A percentile compares a stretch with the other conserved stretches of the same genome.
Evolutionary conservation across 23 tunicate species (phyloP).

Genomic region (Trididemnum miniatum): DNA sequence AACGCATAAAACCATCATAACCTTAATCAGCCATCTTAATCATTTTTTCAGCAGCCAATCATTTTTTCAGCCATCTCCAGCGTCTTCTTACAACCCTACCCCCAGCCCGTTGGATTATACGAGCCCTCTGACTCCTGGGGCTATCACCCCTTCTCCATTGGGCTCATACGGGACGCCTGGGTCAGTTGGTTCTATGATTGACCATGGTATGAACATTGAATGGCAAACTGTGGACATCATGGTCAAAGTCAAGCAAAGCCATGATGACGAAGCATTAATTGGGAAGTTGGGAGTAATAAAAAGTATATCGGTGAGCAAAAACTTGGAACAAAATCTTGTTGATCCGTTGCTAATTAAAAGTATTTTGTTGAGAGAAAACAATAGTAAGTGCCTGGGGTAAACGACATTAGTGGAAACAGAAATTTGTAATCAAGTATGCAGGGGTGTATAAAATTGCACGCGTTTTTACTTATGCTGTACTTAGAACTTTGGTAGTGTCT

Average conservation of each 20-base stretch:
- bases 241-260: constrained; percentile 72
- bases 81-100: constrained; percentile 73
- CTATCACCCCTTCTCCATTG: constrained; percentile 73
- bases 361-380: too few relatives aligned
- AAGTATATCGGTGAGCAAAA: constrained; percentile 75
- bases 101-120: constrained; percentile 92
- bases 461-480: too few relatives aligned
- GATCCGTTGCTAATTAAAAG: too few relatives aligned
- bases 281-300: constrained; percentile 87
- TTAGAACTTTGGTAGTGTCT: too few relatives aligned
- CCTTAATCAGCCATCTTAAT: too few relatives aligned
- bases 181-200: constrained; percentile 67
- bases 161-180: constrained; percentile 86
- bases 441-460: too few relatives aligned
- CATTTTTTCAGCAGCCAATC: too few relatives aligned
- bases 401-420: too few relatives aligned
- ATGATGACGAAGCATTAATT: constrained; percentile 43
- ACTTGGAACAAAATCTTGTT: too few relatives aligned
- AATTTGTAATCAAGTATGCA: too few relatives aligned
- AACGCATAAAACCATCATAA: too few relatives aligned
- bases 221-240: constrained; percentile 98
- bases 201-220: constrained; percentile 61
- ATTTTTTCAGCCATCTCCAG: constrained; percentile 68
- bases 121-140: constrained; percentile 90
- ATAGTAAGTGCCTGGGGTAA: too few relatives aligned